phyloP scores from a whole-genome alignment of 2,888 invertebrate species.

The Dasypogon diadema region DNA sequence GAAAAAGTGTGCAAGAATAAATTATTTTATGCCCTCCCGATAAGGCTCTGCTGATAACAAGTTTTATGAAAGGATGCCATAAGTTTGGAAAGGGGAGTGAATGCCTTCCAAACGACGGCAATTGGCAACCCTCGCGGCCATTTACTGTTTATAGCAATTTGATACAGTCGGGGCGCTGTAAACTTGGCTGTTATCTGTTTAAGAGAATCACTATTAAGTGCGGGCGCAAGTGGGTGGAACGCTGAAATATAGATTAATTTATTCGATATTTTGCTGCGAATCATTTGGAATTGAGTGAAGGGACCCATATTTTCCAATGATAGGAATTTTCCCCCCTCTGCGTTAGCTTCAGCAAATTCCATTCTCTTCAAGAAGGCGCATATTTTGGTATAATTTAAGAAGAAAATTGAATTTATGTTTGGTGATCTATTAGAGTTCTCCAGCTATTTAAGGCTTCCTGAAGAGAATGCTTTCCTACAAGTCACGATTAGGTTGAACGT shows the following conservation, averaged over 20 bases:
- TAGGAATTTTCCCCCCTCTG: too few relatives aligned
- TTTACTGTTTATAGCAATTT: constrained; percentile 22
- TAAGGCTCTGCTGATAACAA: constrained; percentile 34
- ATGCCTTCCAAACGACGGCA: not conserved
- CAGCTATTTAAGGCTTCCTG: too few relatives aligned
- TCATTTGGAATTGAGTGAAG: not conserved
- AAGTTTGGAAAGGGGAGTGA: constrained; percentile 36
- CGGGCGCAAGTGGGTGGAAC: not conserved
- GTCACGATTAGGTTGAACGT: too few relatives aligned
- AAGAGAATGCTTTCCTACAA: too few relatives aligned
- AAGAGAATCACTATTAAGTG: constrained; percentile 2
- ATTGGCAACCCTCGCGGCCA: not conserved
- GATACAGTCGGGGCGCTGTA: not conserved
- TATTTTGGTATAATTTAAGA: too few relatives aligned
- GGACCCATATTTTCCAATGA: too few relatives aligned
- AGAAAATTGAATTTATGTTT: too few relatives aligned
- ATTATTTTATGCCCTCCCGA: constrained; percentile 22
- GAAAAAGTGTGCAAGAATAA: constrained; percentile 30
- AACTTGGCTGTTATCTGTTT: not conserved
- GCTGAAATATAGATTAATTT: not conserved
- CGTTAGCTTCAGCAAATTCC: too few relatives aligned
- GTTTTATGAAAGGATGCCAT: constrained; percentile 43
- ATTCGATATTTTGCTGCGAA: not conserved
- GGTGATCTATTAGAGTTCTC: too few relatives aligned
- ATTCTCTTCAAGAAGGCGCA: too few relatives aligned